Percentiles rank a stretch among this genome's conserved stretches.
These are phyloP conservation scores for Oryctes rhinoceros DNA, from an alignment of 1,140 invertebrate genomes.

Conservation along the genomic window DNA sequence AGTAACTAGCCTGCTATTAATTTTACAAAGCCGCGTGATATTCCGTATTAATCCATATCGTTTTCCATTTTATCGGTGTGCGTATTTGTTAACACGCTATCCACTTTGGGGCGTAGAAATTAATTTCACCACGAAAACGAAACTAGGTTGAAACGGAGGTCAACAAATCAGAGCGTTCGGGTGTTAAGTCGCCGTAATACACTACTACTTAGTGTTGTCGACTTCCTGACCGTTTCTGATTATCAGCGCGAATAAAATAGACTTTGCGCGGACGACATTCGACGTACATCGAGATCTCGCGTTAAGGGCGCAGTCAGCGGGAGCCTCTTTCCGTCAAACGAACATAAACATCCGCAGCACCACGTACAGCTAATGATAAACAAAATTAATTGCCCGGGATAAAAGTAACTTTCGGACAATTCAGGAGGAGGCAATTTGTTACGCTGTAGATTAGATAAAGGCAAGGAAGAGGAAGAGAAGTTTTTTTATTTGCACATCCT, in stretches of 20 bases:
- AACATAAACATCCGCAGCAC: neutral
- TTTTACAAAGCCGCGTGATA: neutral
- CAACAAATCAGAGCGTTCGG: neutral
- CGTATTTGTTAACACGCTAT: constrained; percentile 5
- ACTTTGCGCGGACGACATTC: neutral
- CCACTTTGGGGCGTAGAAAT: neutral
- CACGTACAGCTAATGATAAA: neutral
- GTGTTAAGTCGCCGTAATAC: neutral
- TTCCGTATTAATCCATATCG: neutral
- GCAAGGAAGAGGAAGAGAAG: neutral
- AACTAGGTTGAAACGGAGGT: neutral
- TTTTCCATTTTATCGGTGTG: neutral
- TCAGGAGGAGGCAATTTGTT: neutral
- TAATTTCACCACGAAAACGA: neutral
- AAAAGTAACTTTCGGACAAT: constrained; percentile 19
- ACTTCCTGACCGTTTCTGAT: neutral
- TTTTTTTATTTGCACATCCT: neutral
- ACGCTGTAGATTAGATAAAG: neutral
- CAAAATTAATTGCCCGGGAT: constrained; percentile 4
- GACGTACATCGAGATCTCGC: neutral
- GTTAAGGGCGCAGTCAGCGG: neutral
- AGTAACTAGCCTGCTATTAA: neutral
- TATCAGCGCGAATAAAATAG: constrained; percentile 8
- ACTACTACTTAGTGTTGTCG: neutral
- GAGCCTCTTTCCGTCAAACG: neutral